Base-by-base conservation (phyloP, 2,797 vertebrate species). In the Babyrousa celebensis region DNA sequence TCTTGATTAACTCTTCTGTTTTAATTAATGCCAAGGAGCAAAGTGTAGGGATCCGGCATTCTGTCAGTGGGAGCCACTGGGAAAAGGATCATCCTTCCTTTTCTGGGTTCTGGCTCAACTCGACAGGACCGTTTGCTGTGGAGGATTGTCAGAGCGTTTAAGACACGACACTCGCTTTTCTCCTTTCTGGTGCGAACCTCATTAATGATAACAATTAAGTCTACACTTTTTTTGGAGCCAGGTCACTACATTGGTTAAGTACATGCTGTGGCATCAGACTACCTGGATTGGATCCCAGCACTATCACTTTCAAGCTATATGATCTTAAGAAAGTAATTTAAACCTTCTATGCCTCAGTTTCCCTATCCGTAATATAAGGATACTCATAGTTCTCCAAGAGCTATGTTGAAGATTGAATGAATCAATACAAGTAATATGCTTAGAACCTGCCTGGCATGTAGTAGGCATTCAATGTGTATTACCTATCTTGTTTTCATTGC, bases 1-100 rank as follows among this genome's bases (percentile, higher is more conserved):
- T 99, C 98, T 98, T 98, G 98, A 99, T 98, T 99, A 99, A 98
- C 97, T 98, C 82, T 91, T 97, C 97, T 98, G 98, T 98, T 98
- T 98, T 98, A 99, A 99, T 98, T 98, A 98, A 98, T 96, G 96
- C 94, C 97, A 95, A 89, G 94, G 91, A 97, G 96, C 93, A 83
- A 78, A 97, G 12, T 91, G n/a, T 74, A 58, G 56, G 48, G 68
- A 93, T 75, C 95, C 72, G 20, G 89, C 48, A 88, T 96, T 93
- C 92, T 96, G 68, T 96, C 65, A 68, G n/a, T 2, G 0, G 63
- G 91, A 96, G 77, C 91, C 91, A 89, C 94, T 96, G 89, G 80
- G 89, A 87, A 95, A 80, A 65, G 67, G 91, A 52, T 70, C 86
- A 67, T 70, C 71, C 52, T 80, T 23, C 54, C 27, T 78, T 78